These are phyloP conservation scores for Bombus consobrinus DNA, from an alignment of 1,140 invertebrate species.

Conservation along the genomic window DNA sequence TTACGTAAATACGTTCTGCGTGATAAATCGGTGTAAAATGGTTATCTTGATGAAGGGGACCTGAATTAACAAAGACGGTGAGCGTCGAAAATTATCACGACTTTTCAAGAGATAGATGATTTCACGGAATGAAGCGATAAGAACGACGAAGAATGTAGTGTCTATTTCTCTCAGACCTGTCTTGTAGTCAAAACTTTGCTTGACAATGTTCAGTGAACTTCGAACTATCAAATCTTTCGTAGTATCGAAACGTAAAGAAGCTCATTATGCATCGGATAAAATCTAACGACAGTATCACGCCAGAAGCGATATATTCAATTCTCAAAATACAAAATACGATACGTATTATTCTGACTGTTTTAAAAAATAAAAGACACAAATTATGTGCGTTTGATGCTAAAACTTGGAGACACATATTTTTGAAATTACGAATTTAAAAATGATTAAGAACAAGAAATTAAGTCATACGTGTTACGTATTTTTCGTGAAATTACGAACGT, in stretches of 20 bases:
- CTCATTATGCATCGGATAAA: not conserved
- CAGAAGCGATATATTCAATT: no score
- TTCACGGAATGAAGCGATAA: slow-evolving; percentile 9
- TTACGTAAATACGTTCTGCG: not conserved
- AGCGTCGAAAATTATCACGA: not conserved
- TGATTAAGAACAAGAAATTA: no score
- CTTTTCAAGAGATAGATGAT: slow-evolving; percentile 4
- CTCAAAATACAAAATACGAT: not conserved
- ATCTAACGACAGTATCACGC: not conserved
- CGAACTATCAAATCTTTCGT: not conserved
- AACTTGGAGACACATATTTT: not conserved
- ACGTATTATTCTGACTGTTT: not conserved
- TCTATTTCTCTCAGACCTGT: not conserved
- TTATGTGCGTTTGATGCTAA: not conserved
- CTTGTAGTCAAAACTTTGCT: not conserved
- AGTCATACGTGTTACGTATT: not conserved
- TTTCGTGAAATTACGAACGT: not conserved
- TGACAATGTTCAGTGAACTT: slow-evolving; percentile 34
- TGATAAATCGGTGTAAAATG: no score
- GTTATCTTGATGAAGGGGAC: no score
- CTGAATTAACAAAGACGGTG: not conserved
- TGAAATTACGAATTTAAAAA: not conserved
- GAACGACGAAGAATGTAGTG: not conserved
- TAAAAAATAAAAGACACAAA: not conserved
- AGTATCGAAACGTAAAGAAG: not conserved